Evolutionary conservation across 2,113 vertebrate genomes (phyloP), one percentile per base, ranked within the genome.

Genomic region (Planiliza haematocheilus): DNA sequence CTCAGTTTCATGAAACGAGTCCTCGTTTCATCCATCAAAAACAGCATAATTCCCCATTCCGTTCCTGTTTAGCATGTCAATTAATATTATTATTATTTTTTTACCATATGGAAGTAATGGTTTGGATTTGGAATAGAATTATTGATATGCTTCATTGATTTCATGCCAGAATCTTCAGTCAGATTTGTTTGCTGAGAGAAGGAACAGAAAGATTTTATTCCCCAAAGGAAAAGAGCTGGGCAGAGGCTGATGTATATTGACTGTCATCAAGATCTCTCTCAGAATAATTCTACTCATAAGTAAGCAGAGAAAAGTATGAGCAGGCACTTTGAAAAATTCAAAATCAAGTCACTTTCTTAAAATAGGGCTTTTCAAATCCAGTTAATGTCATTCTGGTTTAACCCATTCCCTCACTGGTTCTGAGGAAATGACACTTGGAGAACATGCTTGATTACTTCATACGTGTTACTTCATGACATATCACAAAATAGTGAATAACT

Each of bases 1-100:
- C 66, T 59, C 17, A 41, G 73, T 83, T 80, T 83, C 72, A 89
- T 86, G 70, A 84, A 88, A 87, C 67, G 60, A 13, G 36, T 55
- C 63, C 74, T 74, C 70, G 85, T 74, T 86, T 77, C 71, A 86
- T 76, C 41, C 41, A 63, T 84, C 53, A 76, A 74, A 85, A 78
- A 46, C 46, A 43, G 12, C 10, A 4, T 62, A 77, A 30, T 66
- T 64, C 50, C 69, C 45, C 14, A 66, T 89, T 74, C 79, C 37
- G 58, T 79, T 77, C 79, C 51, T 56, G 37, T 73, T 86, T 70
- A 30, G 52, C 45, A 52, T 79, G 70, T 81, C 50, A 85, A 63
- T 67, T 42, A 30, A 30, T 49, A 57, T 70, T 67, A 66, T 59
- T 58, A 52, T 13, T 37, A 41, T 2, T 80, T 55, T 51, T 55